Evolutionary conservation across 2,888 invertebrate genomes (phyloP), one percentile per base, ranked within the genome.

Genomic region (Phoenoteleia sp.): DNA sequence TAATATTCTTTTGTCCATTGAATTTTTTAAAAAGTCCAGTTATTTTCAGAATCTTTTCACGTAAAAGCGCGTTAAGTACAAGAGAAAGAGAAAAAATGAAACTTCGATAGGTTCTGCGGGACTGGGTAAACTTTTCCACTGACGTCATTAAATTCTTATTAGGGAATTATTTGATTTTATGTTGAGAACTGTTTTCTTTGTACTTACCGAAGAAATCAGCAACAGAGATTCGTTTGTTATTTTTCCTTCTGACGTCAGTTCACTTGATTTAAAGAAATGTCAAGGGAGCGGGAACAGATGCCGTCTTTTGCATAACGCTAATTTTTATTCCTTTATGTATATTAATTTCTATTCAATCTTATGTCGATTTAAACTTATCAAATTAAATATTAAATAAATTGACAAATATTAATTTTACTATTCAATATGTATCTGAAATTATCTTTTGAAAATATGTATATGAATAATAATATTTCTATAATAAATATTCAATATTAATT

Each of bases 131-230:
- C 62, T 64, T 47, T 64, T 7, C 19, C 21, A 2, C 19, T 64
- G 47, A 64, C 64, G 64, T 64, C 64, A 64, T 64, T 47, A 64
- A 64, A 47, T 64, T 64, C 21, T 47, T 47, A 45, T 64, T 64
- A 47, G n/a, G 11, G 25, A 23, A 45, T 62, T 62, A 62, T 62
- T 62, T 62, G 62, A 45, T 62, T 62, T 62, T 45, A 62, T 27
- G 62, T 45, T 62, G 19, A 62, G 42, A 11, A 62, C 27, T 62
- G 42, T 17, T 25, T 62, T 62, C 60, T 60, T 62, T 42, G 45
- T 27, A 42, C 42, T 62, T 62, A 45, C 23, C 27, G 27, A 27
- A 42, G 62, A 62, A 42, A 27, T 42, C 25, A 1, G 27, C 42
- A 42, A 45, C 62, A 45, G 21, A 13, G 42, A 11, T 27, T 25